Percentiles rank a stretch among this genome's conserved stretches.
Conservation (phyloP, 1,140 invertebrate genomes). For the Drosophila aff. region DNA sequence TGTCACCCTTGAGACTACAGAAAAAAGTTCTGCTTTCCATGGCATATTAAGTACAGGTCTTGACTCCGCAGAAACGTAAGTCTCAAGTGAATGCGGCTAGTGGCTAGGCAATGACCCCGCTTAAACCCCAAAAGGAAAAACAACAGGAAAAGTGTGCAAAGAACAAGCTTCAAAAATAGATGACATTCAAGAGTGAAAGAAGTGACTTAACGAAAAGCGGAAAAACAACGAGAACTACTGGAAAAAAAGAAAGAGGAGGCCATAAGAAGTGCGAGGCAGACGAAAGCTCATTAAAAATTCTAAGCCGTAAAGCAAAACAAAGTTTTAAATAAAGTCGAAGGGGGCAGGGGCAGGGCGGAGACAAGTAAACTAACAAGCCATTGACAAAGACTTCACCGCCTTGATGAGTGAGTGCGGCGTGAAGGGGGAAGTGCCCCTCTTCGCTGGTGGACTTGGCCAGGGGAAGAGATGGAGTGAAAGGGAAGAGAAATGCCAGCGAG, state of each 20-base stretch:
- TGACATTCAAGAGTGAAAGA: constrained; percentile 73
- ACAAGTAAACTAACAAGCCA: constrained; percentile 78
- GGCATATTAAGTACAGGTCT: constrained; percentile 19
- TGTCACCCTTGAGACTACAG: not conserved
- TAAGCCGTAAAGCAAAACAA: constrained; percentile 81
- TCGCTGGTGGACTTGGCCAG: not conserved
- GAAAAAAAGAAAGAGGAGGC: constrained; percentile 9
- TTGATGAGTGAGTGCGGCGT: constrained; percentile 40
- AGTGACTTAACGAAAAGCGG: constrained; percentile 52
- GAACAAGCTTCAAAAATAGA: constrained; percentile 61
- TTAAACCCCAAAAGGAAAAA: constrained; percentile 37
- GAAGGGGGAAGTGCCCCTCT: constrained; percentile 7
- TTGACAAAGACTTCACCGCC: constrained; percentile 60
- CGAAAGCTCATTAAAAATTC: constrained; percentile 83
- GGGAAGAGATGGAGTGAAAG: constrained; percentile 8
- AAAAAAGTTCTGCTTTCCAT: constrained; percentile 13
- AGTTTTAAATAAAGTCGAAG: constrained; percentile 78
- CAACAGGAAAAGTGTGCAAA: constrained; percentile 38
- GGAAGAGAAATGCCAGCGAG: constrained; percentile 59
- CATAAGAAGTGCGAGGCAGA: constrained; percentile 48
- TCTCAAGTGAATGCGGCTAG: constrained; percentile 41
- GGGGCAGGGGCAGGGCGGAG: constrained; percentile 13
- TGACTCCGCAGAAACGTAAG: constrained; percentile 13
- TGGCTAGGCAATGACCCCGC: constrained; percentile 69
- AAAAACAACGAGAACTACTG: constrained; percentile 40